A percentile compares a stretch with the other conserved stretches of the same genome.
Evolutionary conservation across 2,113 vertebrate species (phyloP).

Genomic region (Dipodomys stephensi): DNA sequence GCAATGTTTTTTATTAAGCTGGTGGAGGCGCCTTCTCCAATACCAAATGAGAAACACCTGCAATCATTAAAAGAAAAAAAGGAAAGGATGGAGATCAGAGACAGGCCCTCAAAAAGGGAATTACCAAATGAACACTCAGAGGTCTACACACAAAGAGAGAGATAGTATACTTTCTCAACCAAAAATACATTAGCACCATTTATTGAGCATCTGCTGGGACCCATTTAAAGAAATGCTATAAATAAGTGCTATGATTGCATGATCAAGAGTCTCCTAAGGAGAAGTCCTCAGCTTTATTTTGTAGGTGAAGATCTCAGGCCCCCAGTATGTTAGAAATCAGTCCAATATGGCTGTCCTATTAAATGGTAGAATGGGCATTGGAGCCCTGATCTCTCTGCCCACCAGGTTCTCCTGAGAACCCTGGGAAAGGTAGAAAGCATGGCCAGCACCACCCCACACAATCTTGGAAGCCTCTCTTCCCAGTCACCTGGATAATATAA

Average conservation of each 20-base stretch:
- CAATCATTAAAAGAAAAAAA: background rate
- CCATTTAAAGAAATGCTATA: background rate
- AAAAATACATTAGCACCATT: background rate
- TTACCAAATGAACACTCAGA: background rate
- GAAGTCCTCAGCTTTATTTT: background rate
- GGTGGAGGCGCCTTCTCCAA: slow-evolving; percentile 91
- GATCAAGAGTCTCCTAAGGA: background rate
- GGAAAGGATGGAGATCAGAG: background rate
- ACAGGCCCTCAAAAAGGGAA: background rate
- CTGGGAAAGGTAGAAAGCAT: too few species aligned
- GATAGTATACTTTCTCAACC: background rate
- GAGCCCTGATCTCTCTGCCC: background rate
- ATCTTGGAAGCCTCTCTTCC: too few species aligned
- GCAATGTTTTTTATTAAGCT: slow-evolving; percentile 91
- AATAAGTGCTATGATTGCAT: background rate
- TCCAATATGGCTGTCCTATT: background rate
- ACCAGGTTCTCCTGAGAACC: background rate
- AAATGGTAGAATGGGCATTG: background rate
- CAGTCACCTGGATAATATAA: background rate
- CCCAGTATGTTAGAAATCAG: background rate
- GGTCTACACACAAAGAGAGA: background rate
- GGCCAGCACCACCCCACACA: too few species aligned
- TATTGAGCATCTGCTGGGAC: background rate
- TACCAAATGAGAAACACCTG: slow-evolving; percentile 93
- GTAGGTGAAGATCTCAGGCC: background rate